These are phyloP conservation scores for Strigops habroptila DNA, from an alignment of 2,113 vertebrate species.

Conservation along the genomic window DNA sequence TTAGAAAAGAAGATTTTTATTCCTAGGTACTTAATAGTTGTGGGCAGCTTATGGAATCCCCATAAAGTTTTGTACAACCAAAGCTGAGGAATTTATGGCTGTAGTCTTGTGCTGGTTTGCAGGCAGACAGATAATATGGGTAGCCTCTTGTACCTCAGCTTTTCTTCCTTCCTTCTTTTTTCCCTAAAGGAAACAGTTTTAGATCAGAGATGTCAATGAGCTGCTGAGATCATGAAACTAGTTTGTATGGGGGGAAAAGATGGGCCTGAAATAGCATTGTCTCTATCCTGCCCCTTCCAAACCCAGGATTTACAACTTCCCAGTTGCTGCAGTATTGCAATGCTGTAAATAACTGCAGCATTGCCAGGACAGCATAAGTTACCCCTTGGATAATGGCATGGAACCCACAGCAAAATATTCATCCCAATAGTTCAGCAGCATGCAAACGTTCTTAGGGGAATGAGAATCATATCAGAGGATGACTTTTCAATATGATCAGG, in stretches of 20 bases:
- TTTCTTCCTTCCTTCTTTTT: not conserved
- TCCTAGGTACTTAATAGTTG: not conserved
- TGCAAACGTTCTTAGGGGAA: not conserved
- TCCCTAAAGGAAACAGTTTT: not conserved
- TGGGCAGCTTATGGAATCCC: not conserved
- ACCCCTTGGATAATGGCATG: not conserved
- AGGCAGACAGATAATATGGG: not conserved
- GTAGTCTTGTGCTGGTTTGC: not conserved
- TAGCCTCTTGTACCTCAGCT: not conserved
- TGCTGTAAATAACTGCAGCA: not conserved
- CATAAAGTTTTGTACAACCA: not conserved
- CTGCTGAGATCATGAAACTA: not conserved
- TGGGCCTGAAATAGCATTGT: not conserved
- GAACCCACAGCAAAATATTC: not conserved
- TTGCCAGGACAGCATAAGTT: not conserved
- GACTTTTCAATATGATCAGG: not conserved
- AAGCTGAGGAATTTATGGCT: not conserved
- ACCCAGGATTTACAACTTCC: not conserved
- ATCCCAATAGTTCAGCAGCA: not conserved
- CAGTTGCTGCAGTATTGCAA: not conserved
- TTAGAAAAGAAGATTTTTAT: not conserved
- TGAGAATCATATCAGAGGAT: not conserved
- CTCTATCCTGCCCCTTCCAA: not conserved
- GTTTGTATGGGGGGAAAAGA: not conserved
- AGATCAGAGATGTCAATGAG: not conserved